These are phyloP conservation scores for Odontamblyopus lacepedii DNA, from an alignment of 2,797 vertebrate species.

Conservation along the genomic window DNA sequence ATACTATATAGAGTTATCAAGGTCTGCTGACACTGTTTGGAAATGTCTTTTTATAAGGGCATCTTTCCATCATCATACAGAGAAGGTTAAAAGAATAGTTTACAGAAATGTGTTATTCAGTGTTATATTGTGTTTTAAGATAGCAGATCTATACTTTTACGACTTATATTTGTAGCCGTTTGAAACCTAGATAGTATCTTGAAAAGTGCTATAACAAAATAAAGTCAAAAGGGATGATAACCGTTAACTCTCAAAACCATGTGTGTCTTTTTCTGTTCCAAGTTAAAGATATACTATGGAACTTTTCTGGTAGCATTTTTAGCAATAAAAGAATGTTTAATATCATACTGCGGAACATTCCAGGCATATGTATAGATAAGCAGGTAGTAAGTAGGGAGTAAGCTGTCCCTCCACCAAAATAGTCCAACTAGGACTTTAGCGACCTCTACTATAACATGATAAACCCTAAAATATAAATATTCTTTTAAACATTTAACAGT, in stretches of 20 bases:
- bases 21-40: not conserved
- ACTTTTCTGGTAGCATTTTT: not conserved
- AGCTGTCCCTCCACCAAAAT: no score
- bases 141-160: no score
- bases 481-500: not conserved
- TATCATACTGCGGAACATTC: no score
- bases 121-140: no score
- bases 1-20: constrained; percentile 4
- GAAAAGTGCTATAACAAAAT: not conserved
- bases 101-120: no score
- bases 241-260: not conserved
- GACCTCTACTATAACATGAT: not conserved
- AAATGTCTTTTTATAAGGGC: constrained; percentile 26
- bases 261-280: not conserved
- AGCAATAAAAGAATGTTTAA: not conserved
- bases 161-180: not conserved
- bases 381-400: no score
- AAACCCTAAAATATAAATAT: not conserved
- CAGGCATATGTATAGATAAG: no score
- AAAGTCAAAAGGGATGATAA: not conserved
- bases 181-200: not conserved
- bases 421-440: not conserved
- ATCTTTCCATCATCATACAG: constrained; percentile 23
- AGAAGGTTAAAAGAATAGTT: constrained; percentile 15
- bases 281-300: not conserved